Base-by-base conservation (phyloP, 2,888 invertebrate species). In the Leptinotarsa tumamoca region DNA sequence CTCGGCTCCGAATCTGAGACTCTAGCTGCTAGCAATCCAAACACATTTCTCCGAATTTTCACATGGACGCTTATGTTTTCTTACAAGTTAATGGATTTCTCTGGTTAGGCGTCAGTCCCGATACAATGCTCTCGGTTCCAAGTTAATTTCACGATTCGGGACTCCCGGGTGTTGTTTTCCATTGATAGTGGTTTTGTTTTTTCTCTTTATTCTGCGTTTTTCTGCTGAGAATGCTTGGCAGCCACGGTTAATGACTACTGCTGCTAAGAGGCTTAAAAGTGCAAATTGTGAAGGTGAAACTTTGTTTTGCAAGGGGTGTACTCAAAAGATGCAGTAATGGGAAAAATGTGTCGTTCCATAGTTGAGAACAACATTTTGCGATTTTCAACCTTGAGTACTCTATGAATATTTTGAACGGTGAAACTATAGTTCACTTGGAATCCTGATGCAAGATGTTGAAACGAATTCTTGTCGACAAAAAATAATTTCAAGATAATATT, bases 31-130 rank as follows among this genome's bases (percentile, higher is more conserved):
- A 21, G 50, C 70, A 33, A 54, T 21, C n/a, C 56, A 21, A 56
- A 58, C 49, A 61, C 71, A 73, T 76, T 76, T 68, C 73, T 71
- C 68, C 61, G 63, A 71, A 71, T 52, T 66, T 68, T 74, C 73
- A 66, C 73, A 74, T 71, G 68, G 69, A 72, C 73, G 73, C 72
- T 73, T 70, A 76, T 72, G 73, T 68, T 76, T 71, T 74, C 68
- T 67, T 61, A 73, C 73, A 49, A 71, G 63, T 51, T 76, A 76
- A 76, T 76, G 76, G 76, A 76, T 76, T 76, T 76, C 73, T 66
- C 71, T 74, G 73, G 76, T 74, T 56, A 67, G 50, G 66, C 70
- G 70, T 71, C 71, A 63, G 68, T 68, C 73, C 56, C 63, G 56
- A 73, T 68, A 73, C 71, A 71, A 63, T 63, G 49, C 67, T 50